phyloP scores from a whole-genome alignment of 2,888 invertebrate species.

The Phyllotreta striolata region DNA sequence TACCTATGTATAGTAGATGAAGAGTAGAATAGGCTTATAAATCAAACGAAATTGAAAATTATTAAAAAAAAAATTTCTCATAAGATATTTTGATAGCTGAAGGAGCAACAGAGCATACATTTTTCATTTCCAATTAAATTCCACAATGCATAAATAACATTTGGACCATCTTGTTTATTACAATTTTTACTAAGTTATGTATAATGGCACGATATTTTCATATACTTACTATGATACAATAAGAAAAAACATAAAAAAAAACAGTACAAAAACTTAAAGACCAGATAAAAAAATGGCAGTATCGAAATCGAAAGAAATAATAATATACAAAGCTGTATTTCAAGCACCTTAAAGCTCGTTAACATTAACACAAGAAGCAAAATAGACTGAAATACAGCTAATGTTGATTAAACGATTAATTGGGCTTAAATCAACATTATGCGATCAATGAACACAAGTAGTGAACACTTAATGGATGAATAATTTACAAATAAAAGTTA shows the following conservation, averaged over 20 bases:
- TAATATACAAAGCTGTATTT: slow-evolving; percentile 47
- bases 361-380: slow-evolving; percentile 42
- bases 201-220: slow-evolving; percentile 59
- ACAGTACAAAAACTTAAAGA: slow-evolving; percentile 55
- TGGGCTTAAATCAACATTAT: slow-evolving; percentile 38
- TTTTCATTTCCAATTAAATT: too few relatives aligned
- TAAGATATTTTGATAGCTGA: too few relatives aligned
- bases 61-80: too few relatives aligned
- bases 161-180: slow-evolving; percentile 36
- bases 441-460: slow-evolving; percentile 52
- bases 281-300: slow-evolving; percentile 58
- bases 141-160: slow-evolving; percentile 43
- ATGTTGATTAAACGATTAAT: slow-evolving; percentile 39
- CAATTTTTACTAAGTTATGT: slow-evolving; percentile 40
- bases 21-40: too few relatives aligned
- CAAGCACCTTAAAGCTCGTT: slow-evolving; percentile 46
- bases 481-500: slow-evolving; percentile 35
- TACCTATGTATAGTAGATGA: too few relatives aligned
- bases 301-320: slow-evolving; percentile 45
- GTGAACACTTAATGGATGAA: slow-evolving; percentile 51
- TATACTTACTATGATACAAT: slow-evolving; percentile 53
- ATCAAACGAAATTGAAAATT: too few relatives aligned
- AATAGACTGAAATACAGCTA: slow-evolving; percentile 45
- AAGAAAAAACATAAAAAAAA: slow-evolving; percentile 51
- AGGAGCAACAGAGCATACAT: too few relatives aligned